Base-by-base conservation (phyloP, 2,888 invertebrate species). In the Leptinotarsa tumamoca region DNA sequence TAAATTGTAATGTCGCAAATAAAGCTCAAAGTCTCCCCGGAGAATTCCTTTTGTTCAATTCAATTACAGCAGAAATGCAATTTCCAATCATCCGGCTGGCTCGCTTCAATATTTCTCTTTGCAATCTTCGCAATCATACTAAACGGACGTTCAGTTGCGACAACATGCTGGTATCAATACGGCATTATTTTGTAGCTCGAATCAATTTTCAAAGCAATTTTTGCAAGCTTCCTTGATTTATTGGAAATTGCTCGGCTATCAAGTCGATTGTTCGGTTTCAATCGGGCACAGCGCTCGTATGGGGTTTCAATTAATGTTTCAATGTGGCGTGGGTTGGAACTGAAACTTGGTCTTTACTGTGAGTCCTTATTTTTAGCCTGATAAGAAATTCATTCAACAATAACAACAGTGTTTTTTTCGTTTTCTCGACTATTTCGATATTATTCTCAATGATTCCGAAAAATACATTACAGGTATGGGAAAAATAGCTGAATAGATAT, bases 141-240 rank as follows among this genome's bases (percentile, higher is more conserved):
- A 13, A 63, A 63, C 17, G 63, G 43, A 43, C 43, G 43, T 27
- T 63, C 43, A 43, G 58, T 63, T 14, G 43, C 43, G 33, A 63
- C 63, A 63, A 63, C 43, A 58, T 63, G 33, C 43, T 63, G 63
- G 63, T 23, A 58, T 58, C 63, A 70, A 58, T 58, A 70, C 49
- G 70, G 70, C 69, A 63, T 63, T 63, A 63, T 43, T 63, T 63
- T 33, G n/a, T 33, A n/a, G 49, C 61, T n/a, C 49, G 49, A 68
- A 61, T 68, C 61, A 61, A 68, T 73, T 73, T 73, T 54, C 52
- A 33, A 27, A 58, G 49, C 61, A 61, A 68, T 73, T 73, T 68
- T 58, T 61, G 21, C 66, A 21, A 52, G n/a, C 13, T 63, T 73
- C 73, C 66, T 69, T 54, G 21, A 73, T 33, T 63, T 63, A 63